Base-by-base conservation (phyloP, 2,113 vertebrate species). In the Microcebus murinus region DNA sequence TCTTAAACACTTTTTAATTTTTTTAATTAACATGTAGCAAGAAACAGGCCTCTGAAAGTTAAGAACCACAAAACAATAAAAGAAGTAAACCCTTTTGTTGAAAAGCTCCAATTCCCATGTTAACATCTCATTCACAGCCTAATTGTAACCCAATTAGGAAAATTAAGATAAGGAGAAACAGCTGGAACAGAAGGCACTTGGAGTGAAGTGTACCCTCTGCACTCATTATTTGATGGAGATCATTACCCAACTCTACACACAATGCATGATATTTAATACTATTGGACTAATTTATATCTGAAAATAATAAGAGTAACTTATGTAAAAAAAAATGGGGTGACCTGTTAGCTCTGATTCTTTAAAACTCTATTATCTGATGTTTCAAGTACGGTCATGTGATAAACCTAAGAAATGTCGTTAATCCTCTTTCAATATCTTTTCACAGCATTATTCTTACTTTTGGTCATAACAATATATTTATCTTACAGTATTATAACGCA, bases 101-200 rank as follows among this genome's bases (percentile, higher is more conserved):
- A 94, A 98, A 93, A 95, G 67, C 91, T 94, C 83, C 89, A 95
- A 94, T 97, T 96, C 95, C 96, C 91, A 86, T 87, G 84, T 85
- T 96, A 98, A 92, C 27, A 4, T 97, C 94, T 96, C 74, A 93
- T 95, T 96, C 96, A 81, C 93, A 96, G 87, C 48, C 84, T 98
- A 97, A 98, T 96, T 95, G 94, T 92, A 97, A 97, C 93, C 94
- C 93, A 98, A 90, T 98, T 98, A 98, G 84, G 80, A 96, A 98
- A 97, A 98, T 97, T 94, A 97, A 96, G 95, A 97, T 97, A 97
- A 98, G 97, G 97, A 96, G 95, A 95, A 98, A 95, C 97, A 98
- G 95, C 97, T 97, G 96, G 97, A 97, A 96, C 97, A 97, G 96
- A 98, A 97, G 74, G 95, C 70, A 17, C 96, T 95, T 52, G 27